Base-by-base conservation (phyloP, 2,888 invertebrate species). In the Erebia epiphron region DNA sequence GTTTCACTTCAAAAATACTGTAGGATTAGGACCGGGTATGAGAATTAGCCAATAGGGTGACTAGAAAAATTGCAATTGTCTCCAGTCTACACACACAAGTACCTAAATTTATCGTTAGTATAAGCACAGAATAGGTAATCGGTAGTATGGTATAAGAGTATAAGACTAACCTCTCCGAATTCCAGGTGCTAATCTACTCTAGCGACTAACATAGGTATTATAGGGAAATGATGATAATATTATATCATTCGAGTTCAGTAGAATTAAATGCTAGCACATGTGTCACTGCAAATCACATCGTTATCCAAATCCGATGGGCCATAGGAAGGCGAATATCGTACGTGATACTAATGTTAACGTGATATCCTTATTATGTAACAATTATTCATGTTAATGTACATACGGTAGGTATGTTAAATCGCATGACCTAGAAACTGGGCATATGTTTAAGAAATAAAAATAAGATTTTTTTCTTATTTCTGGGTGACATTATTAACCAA, bases 261-360 rank as follows among this genome's bases (percentile, higher is more conserved):
- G 54, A 54, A 52, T n/a, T 49, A 49, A 5, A 50, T 18, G 10
- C 16, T 18, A 16, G 16, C 18, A 18, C 9, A 58, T 58, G 35
- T 26, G 26, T 35, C n/a, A 35, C 26, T n/a, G 14, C 1, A 58
- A 35, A 58, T 58, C 35, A 58, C 14, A 14, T 58, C 35, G 57
- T 58, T 58, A 58, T 58, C 57, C 26, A 57, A 26, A 57, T 58
- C 35, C 14, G 35, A 58, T 58, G 57, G 57, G 54, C 54, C 54
- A 8, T 50, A 50, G 49, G 14, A 50, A 50, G 50, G 50, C 50
- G 13, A 50, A 54, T 18, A 18, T 54, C 10, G 54, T 54, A 54
- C 54, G 54, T 54, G 54, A 54, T 2, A 18, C 54, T 54, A 9
- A 54, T 54, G 18, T 54, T 54, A 54, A 54, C 18, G 21, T 57